Evolutionary conservation across 1,140 invertebrate genomes (phyloP).

Genomic region (Procambarus virginalis): DNA sequence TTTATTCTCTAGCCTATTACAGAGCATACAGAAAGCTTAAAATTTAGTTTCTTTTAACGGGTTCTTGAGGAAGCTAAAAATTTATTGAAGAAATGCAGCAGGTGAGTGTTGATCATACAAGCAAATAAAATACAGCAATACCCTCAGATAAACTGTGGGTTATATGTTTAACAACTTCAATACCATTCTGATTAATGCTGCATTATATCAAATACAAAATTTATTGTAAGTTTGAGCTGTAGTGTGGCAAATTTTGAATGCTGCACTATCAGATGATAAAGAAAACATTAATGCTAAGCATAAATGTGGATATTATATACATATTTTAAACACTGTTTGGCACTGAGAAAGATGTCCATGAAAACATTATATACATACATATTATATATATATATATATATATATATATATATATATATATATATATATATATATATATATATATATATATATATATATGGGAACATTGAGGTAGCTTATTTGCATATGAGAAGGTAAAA

Average conservation of each 20-base stretch:
- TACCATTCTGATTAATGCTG: neutral
- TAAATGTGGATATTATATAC: constrained; percentile 9
- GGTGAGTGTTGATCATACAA: neutral
- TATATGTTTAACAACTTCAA: neutral
- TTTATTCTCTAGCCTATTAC: too few relatives aligned
- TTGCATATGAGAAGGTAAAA: neutral
- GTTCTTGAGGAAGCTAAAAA: neutral
- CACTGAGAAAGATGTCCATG: constrained; percentile 26
- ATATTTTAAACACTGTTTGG: constrained; percentile 4
- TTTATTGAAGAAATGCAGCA: neutral
- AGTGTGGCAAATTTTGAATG: neutral
- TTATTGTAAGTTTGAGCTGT: neutral
- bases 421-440: too few relatives aligned
- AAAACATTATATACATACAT: neutral
- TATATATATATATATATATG: too few relatives aligned
- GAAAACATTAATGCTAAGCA: constrained; percentile 13
- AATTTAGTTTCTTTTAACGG: neutral
- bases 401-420: too few relatives aligned
- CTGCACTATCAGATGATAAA: neutral
- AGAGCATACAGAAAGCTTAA: too few relatives aligned
- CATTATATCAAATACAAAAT: neutral
- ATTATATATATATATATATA: too few relatives aligned
- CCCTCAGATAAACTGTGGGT: neutral
- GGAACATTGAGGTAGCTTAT: neutral
- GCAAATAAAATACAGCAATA: neutral